A percentile compares a stretch with the other conserved stretches of the same genome.
These are phyloP conservation scores for Carapus acus DNA, from an alignment of 2,797 vertebrate species.

Conservation along the genomic window DNA sequence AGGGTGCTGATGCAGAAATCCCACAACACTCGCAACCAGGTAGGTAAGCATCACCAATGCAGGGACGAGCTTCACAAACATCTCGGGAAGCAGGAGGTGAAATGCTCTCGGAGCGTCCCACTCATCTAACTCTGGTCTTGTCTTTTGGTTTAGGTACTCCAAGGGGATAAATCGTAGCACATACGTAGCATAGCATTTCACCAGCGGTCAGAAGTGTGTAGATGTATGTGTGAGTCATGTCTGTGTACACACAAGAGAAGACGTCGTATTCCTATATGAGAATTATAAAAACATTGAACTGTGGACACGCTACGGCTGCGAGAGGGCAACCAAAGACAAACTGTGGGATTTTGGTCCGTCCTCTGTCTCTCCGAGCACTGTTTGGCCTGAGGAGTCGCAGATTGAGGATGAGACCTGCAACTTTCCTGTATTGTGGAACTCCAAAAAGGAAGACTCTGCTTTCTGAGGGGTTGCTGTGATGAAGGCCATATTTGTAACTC, in stretches of 20 bases:
- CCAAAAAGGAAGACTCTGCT: constrained; percentile 26
- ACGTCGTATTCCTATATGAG: constrained; percentile 47
- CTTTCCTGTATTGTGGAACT: constrained; percentile 5
- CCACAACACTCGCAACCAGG: constrained; percentile 97
- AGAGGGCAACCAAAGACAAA: constrained; percentile 35
- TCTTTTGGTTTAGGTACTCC: constrained; percentile 73
- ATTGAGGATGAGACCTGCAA: constrained; percentile 21
- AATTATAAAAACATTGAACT: constrained; percentile 50
- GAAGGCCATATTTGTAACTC: neutral
- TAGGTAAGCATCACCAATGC: constrained; percentile 75
- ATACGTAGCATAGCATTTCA: constrained; percentile 27
- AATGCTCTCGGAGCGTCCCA: too few relatives aligned
- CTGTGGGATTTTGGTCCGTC: constrained; percentile 31
- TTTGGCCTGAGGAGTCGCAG: constrained; percentile 20
- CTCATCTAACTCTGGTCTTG: constrained; percentile 38
- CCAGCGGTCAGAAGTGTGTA: constrained; percentile 36
- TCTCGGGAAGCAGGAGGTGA: neutral
- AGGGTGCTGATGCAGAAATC: constrained; percentile 97
- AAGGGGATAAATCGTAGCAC: constrained; percentile 81
- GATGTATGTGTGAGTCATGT: constrained; percentile 37
- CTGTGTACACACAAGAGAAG: constrained; percentile 31
- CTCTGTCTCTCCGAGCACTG: constrained; percentile 20
- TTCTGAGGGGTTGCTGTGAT: constrained; percentile 23
- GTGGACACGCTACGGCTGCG: constrained; percentile 20
- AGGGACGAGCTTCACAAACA: constrained; percentile 11